These are phyloP conservation scores for Pitangus sulphuratus DNA, from an alignment of 2,797 vertebrate genomes.

Conservation along the genomic window DNA sequence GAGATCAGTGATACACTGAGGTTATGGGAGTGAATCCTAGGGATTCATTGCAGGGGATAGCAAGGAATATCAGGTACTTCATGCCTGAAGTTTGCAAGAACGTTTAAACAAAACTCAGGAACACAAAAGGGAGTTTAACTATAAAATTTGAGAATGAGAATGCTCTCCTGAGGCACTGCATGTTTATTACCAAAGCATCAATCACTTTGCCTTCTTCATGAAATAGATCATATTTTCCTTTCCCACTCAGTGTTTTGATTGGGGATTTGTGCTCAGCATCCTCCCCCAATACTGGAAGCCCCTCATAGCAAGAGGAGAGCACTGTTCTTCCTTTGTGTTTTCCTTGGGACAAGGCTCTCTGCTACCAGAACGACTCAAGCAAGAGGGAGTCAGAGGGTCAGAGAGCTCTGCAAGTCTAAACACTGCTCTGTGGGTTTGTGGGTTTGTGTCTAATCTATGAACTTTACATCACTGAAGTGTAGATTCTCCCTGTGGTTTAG, in stretches of 20 bases:
- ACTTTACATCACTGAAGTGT: slow-evolving; percentile 16
- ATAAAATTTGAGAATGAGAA: not conserved
- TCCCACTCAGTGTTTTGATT: not conserved
- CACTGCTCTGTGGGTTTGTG: not conserved
- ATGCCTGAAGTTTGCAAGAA: not conserved
- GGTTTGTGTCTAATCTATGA: slow-evolving; percentile 36
- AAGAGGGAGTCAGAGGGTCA: not conserved
- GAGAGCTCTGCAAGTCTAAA: not conserved
- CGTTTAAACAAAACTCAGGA: not conserved
- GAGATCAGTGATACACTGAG: not conserved
- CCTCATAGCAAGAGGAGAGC: not conserved
- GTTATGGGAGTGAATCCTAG: not conserved
- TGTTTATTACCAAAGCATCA: not conserved
- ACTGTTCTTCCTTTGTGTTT: not conserved
- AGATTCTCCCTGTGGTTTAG: slow-evolving; percentile 54
- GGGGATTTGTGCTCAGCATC: not conserved
- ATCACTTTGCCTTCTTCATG: not conserved
- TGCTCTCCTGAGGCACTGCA: not conserved
- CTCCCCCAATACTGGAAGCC: not conserved
- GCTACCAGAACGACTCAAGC: not conserved
- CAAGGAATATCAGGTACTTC: not conserved
- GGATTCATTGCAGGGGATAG: not conserved
- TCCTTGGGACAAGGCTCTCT: not conserved
- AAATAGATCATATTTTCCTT: not conserved
- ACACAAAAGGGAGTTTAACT: not conserved